A percentile compares a stretch with the other conserved stretches of the same genome.
Conservation (phyloP, 2,113 vertebrate species). For the Vulpes lagopus region DNA sequence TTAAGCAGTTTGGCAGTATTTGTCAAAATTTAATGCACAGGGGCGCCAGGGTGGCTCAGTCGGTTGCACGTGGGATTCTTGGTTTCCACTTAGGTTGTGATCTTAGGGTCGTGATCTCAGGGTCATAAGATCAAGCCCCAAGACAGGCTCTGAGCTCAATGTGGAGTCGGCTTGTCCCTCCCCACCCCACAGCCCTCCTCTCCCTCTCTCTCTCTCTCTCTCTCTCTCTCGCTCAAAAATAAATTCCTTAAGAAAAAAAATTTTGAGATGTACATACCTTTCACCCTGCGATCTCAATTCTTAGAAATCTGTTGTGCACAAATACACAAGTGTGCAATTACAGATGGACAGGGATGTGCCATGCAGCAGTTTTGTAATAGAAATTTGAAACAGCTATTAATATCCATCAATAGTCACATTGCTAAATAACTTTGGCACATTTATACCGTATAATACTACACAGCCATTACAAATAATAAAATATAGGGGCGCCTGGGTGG, state of each 20-base stretch:
- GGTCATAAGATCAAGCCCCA: not conserved
- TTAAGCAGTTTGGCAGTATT: not conserved
- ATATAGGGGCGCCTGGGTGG: no score
- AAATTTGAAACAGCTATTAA: not conserved
- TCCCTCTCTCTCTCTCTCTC: not conserved
- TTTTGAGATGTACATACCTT: not conserved
- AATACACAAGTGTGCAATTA: not conserved
- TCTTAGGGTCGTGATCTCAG: not conserved
- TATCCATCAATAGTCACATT: not conserved
- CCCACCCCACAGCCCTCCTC: not conserved
- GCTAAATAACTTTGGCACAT: not conserved
- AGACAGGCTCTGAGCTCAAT: not conserved
- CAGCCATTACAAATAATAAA: constrained; percentile 16
- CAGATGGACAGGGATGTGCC: not conserved
- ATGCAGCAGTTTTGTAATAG: not conserved
- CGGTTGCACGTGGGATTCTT: not conserved
- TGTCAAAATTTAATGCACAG: constrained; percentile 25
- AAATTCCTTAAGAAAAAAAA: not conserved
- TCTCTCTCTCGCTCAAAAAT: not conserved
- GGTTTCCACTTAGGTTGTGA: not conserved
- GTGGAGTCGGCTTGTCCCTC: not conserved
- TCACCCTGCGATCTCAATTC: not conserved
- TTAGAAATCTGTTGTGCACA: not conserved
- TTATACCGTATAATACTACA: not conserved
- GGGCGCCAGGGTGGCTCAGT: not conserved